Evolutionary conservation across 2,113 vertebrate genomes (phyloP), one percentile per base, ranked within the genome.

Genomic region (Serinus canaria): DNA sequence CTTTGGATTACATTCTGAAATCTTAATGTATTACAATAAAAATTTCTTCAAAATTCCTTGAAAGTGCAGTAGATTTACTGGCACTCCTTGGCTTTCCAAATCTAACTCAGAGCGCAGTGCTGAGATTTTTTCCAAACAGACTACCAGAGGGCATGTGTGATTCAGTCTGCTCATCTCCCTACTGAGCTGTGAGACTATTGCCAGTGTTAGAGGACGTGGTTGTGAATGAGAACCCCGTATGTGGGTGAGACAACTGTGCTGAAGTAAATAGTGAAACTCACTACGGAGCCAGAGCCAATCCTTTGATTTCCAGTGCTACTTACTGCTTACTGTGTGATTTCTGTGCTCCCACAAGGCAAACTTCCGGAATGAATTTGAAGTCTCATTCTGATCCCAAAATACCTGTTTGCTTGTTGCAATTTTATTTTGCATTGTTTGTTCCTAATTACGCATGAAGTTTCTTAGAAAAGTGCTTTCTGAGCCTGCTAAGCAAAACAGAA

Each of bases 211-310:
- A 64, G 89, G 69, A 92, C 2, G 5, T 70, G 75, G 60, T 86
- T 93, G 50, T 63, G 60, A 92, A 94, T 83, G 79, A 92, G 72
- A 94, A 52, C 63, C 64, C 56, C 17, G 3, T 87, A 60, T 39
- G 86, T 60, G 91, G 69, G 77, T 95, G 92, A 92, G 94, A 86
- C 72, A 81, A 81, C 47, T 85, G 70, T 90, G 72, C 47, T 92
- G 91, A 90, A 93, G 72, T 86, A 90, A 94, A 80, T 43, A 83
- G 79, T 59, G 58, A 83, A 90, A 90, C 68, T 92, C 53, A 4
- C 56, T 44, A 28, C 12, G 8, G 79, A 83, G 47, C 55, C 6
- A 6, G 70, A 94, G 68, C 85, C 72, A 88, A 74, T 74, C 64
- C 52, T 94, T 88, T 59, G 56, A 77, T 90, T 93, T 72, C 33